Base-by-base conservation (phyloP, 2,888 invertebrate genomes). In the Amiota mariae region DNA sequence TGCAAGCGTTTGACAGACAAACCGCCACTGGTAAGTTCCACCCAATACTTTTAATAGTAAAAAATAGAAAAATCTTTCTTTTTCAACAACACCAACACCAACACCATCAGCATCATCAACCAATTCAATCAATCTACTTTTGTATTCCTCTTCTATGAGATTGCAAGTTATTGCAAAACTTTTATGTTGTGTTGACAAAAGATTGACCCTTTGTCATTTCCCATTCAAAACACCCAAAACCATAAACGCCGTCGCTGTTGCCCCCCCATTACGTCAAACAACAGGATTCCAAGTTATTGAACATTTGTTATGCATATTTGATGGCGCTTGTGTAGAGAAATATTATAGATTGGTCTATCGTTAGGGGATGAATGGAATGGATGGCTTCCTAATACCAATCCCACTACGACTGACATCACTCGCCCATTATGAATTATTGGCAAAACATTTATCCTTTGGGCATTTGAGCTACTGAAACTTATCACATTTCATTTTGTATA, bases 1-100 rank as follows among this genome's bases (percentile, higher is more conserved):
- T 96, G 95, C 91, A 94, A 95, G 87, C 91, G 95, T 80, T 92
- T 95, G 85, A 92, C 92, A 76, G 95, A 96, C 87, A 94, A 95
- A 85, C 95, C 95, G 71, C 95, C 95, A 59, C 91, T 96, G 84
- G 89, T 89, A 74, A 85, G 89, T 87, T 63, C 46, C 67, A 36
- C 36, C 36, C 3, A 24, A 24, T 24, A 24, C 18, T 15, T 57
- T 11, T 10, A 54, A 12, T 10, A 12, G 54, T n/a, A 54, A 54
- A 54, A 54, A 54, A n/a, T 12, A 71, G 61, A 18, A 18, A 68
- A 68, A 10, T 3, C 1, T 10, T 24, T 54, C 13, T 2, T 57
- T 10, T 59, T 6, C 48, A 24, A 48, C 11, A 9, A 15, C 36
- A 36, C 8, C 36, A 36, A 2, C 24, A 24, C 36, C 36, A 36